These are phyloP conservation scores for Sylvilagus bachmani DNA, from an alignment of 2,113 vertebrate species.

Conservation along the genomic window DNA sequence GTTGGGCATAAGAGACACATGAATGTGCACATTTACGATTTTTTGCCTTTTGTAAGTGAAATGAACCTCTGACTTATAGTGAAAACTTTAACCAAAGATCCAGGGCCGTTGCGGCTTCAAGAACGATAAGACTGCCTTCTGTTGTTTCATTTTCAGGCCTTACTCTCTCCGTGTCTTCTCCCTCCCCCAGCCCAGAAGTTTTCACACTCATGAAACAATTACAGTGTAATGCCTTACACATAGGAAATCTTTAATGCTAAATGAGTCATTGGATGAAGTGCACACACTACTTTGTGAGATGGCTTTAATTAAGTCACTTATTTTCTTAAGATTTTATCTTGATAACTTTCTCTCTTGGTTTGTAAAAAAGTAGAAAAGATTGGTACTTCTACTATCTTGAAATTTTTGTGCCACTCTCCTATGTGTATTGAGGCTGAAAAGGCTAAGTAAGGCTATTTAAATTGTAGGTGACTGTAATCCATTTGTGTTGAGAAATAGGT, in stretches of 20 bases:
- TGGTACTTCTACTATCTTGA: constrained; percentile 28
- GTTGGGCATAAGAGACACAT: constrained; percentile 73
- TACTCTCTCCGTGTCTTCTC: not conserved
- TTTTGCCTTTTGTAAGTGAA: constrained; percentile 55
- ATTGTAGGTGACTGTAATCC: not conserved
- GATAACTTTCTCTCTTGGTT: constrained; percentile 48
- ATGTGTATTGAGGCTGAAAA: constrained; percentile 47
- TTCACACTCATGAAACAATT: constrained; percentile 12
- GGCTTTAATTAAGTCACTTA: constrained; percentile 61
- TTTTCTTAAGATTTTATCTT: constrained; percentile 51
- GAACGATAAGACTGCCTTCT: not conserved
- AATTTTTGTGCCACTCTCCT: constrained; percentile 1
- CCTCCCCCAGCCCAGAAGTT: not conserved
- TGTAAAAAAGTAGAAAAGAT: constrained; percentile 50
- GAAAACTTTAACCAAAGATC: constrained; percentile 59
- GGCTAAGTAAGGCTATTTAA: constrained; percentile 45
- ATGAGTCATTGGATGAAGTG: not conserved
- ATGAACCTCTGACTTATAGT: constrained; percentile 48
- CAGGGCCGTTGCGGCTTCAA: constrained; percentile 42
- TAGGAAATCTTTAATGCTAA: constrained; percentile 7
- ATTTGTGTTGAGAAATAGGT: constrained; percentile 44
- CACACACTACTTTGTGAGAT: not conserved
- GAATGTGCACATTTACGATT: constrained; percentile 71
- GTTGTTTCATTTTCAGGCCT: not conserved
- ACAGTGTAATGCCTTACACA: not conserved